phyloP scores from a whole-genome alignment of 2,797 vertebrate genomes.

The Gymnothorax javanicus region DNA sequence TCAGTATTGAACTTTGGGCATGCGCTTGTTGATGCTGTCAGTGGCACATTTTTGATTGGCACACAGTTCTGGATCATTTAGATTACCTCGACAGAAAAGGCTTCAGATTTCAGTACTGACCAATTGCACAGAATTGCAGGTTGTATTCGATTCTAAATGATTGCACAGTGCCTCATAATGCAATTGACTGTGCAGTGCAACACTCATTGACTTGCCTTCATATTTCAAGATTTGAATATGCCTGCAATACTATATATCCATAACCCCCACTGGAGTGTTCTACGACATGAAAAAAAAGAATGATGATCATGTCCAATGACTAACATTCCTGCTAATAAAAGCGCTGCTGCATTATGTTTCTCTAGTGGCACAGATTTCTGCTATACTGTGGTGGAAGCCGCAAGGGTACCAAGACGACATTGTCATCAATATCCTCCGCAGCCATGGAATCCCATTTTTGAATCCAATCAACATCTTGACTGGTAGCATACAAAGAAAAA shows the following conservation, averaged over 20 bases:
- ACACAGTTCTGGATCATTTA: neutral
- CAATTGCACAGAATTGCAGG: neutral
- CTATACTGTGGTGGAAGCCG: too few relatives aligned
- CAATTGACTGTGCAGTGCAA: neutral
- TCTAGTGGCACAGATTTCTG: neutral
- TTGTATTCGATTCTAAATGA: neutral
- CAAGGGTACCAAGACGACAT: too few relatives aligned
- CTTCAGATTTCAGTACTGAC: neutral
- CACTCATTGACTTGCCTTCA: neutral
- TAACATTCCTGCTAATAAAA: neutral
- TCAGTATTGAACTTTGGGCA: neutral
- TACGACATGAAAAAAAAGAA: neutral
- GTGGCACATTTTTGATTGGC: neutral
- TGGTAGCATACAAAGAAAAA: too few relatives aligned
- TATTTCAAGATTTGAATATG: neutral
- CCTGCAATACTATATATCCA: neutral
- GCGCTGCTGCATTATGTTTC: neutral
- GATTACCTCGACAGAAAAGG: neutral
- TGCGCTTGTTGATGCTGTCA: neutral
- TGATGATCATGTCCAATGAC: neutral
- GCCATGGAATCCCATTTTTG: too few relatives aligned
- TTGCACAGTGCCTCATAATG: neutral
- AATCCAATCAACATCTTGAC: too few relatives aligned
- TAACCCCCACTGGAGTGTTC: neutral
- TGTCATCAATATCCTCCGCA: too few relatives aligned